Evolutionary conservation across 2,888 invertebrate species (phyloP).

Genomic region (Thymelicus acteon): DNA sequence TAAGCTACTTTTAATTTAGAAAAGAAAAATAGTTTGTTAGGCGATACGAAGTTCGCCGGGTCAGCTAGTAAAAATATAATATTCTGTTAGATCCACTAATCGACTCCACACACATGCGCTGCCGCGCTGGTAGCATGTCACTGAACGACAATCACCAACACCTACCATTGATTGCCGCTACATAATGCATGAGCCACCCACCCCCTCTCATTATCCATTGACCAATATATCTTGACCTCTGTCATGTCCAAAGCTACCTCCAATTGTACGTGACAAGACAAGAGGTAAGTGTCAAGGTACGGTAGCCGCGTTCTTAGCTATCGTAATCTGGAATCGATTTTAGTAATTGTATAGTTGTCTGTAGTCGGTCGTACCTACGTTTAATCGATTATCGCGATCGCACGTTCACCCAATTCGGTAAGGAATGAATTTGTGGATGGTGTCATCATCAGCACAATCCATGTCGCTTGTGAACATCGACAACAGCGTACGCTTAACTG

Average conservation of each 20-base stretch:
- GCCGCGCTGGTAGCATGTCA: slow-evolving; percentile 42
- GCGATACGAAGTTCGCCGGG: no score
- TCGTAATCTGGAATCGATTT: slow-evolving; percentile 32
- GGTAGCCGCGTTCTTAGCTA: slow-evolving; percentile 8
- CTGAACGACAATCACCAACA: slow-evolving; percentile 69
- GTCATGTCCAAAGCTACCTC: not conserved
- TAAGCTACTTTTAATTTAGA: no score
- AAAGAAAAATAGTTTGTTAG: no score
- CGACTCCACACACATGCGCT: slow-evolving; percentile 48
- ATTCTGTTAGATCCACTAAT: no score
- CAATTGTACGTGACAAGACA: not conserved
- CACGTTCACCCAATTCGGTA: not conserved
- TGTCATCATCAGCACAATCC: no score
- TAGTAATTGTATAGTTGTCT: slow-evolving; percentile 29
- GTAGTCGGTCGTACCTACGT: slow-evolving; percentile 7
- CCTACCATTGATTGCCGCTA: slow-evolving; percentile 80
- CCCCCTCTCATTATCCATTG: slow-evolving; percentile 62
- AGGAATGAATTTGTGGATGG: not conserved
- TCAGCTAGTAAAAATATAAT: no score
- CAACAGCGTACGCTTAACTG: no score
- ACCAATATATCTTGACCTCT: slow-evolving; percentile 53
- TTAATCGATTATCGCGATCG: slow-evolving; percentile 26
- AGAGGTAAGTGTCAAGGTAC: slow-evolving; percentile 12
- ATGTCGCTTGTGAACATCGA: no score
- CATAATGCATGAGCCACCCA: slow-evolving; percentile 73